A percentile compares a stretch with the other conserved stretches of the same genome.
Conservation (phyloP, 53 echinoderm and acorn worm genomes). For the Glandiceps talaboti region DNA sequence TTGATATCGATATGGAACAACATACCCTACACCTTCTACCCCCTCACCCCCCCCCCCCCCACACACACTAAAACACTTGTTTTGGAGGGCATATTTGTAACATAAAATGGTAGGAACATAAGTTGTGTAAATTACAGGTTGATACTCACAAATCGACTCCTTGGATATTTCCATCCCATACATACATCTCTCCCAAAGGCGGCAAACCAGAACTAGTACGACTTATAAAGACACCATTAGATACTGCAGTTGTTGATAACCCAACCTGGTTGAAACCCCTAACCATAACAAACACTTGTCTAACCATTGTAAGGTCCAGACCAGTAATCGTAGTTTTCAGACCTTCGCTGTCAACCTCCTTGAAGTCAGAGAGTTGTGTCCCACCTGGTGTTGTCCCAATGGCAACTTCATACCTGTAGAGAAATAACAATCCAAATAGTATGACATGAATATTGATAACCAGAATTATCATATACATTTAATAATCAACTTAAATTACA, state of each 20-base stretch:
- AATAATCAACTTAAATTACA: too few relatives aligned
- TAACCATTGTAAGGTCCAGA: background rate
- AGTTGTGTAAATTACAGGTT: too few relatives aligned
- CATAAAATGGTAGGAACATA: too few relatives aligned
- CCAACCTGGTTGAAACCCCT: conserved; percentile 34
- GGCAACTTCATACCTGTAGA: conserved; percentile 21
- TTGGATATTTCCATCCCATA: background rate
- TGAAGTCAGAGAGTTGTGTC: conserved; percentile 9
- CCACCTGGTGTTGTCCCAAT: conserved; percentile 33
- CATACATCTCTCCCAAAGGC: conserved; percentile 10
- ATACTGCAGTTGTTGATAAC: conserved; percentile 18
- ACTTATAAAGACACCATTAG: conserved; percentile 35
- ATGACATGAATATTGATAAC: too few relatives aligned
- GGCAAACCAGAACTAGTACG: conserved; percentile 19
- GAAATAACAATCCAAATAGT: background rate
- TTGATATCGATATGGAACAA: too few relatives aligned
- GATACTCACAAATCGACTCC: background rate
- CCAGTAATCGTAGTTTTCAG: background rate
- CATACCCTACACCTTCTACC: too few relatives aligned
- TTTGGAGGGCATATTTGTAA: too few relatives aligned
- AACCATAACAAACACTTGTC: conserved; percentile 17
- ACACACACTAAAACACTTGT: too few relatives aligned
- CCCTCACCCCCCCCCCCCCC: too few relatives aligned
- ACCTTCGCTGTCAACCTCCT: background rate
- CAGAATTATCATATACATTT: too few relatives aligned